phyloP scores from a whole-genome alignment of 2,888 invertebrate species.

The Hofmannophila pseudospretella region DNA sequence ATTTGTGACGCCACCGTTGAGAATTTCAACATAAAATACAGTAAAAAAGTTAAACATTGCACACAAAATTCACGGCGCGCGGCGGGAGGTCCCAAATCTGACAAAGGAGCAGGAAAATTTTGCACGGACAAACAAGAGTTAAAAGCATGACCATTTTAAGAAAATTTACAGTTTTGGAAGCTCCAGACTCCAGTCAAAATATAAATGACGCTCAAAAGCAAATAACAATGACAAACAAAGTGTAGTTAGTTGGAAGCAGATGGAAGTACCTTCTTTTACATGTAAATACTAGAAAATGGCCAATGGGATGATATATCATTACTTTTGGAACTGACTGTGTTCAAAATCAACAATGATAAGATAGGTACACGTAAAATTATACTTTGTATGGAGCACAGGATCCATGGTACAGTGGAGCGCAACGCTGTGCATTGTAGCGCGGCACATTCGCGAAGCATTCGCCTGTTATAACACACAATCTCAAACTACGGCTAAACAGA shows the following conservation, averaged over 20 bases:
- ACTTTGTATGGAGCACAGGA: slow-evolving; percentile 63
- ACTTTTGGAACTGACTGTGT: no score
- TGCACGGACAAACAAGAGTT: slow-evolving; percentile 23
- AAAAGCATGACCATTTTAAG: slow-evolving; percentile 16
- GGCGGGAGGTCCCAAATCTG: slow-evolving; percentile 38
- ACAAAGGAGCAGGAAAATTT: slow-evolving; percentile 32
- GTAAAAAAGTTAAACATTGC: slow-evolving; percentile 26
- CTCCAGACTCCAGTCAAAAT: slow-evolving; percentile 26
- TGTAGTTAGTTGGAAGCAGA: no score
- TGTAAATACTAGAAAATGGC: no score
- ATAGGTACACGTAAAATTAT: slow-evolving; percentile 54
- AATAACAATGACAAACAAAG: no score
- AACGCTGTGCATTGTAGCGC: slow-evolving; percentile 62
- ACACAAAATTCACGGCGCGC: slow-evolving; percentile 23
- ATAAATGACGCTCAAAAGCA: no score
- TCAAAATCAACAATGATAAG: slow-evolving; percentile 18
- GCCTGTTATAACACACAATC: background rate
- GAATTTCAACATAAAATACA: slow-evolving; percentile 46
- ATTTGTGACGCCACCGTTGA: slow-evolving; percentile 43
- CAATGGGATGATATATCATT: no score
- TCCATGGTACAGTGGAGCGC: slow-evolving; percentile 73
- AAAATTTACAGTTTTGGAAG: slow-evolving; percentile 23
- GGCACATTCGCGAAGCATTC: slow-evolving; percentile 37
- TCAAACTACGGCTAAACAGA: background rate
- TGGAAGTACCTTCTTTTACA: no score